Conservation (phyloP, 2,797 vertebrate species). For the Melanotaenia nigrans region DNA sequence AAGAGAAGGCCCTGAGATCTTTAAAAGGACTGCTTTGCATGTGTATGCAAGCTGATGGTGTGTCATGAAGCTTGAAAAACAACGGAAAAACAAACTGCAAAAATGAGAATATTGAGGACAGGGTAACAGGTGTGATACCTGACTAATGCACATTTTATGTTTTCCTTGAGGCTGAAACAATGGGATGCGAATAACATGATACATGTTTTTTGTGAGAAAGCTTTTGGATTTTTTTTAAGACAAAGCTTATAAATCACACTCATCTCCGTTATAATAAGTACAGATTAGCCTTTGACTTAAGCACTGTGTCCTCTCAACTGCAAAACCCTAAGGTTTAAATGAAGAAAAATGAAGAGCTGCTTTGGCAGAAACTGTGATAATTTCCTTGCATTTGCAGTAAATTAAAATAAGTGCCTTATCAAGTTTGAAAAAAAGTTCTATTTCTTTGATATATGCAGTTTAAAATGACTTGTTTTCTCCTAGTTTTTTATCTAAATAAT, state of each 20-base stretch:
- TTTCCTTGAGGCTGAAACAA: slow-evolving; percentile 32
- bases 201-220: slow-evolving; percentile 2
- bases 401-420: slow-evolving; percentile 62
- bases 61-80: slow-evolving; percentile 36
- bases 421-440: slow-evolving; percentile 9
- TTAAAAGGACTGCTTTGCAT: slow-evolving; percentile 22
- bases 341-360: slow-evolving; percentile 16
- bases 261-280: slow-evolving; percentile 19
- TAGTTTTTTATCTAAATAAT: slow-evolving; percentile 6
- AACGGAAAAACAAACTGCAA: slow-evolving; percentile 59
- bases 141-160: slow-evolving; percentile 62
- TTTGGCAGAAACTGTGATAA: slow-evolving; percentile 61
- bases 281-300: slow-evolving; percentile 18
- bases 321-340: slow-evolving; percentile 12
- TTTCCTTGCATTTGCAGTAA: slow-evolving; percentile 19
- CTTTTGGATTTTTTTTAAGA: slow-evolving; percentile 18
- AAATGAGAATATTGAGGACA: slow-evolving; percentile 50
- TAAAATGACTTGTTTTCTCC: background rate
- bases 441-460: slow-evolving; percentile 5
- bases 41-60: slow-evolving; percentile 15
- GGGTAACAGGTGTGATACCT: slow-evolving; percentile 61
- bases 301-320: background rate
- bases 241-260: slow-evolving; percentile 26
- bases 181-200: background rate
- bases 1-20: slow-evolving; percentile 24